phyloP scores from a whole-genome alignment of 2,888 invertebrate species.

The Lasioglossum figueresi region DNA sequence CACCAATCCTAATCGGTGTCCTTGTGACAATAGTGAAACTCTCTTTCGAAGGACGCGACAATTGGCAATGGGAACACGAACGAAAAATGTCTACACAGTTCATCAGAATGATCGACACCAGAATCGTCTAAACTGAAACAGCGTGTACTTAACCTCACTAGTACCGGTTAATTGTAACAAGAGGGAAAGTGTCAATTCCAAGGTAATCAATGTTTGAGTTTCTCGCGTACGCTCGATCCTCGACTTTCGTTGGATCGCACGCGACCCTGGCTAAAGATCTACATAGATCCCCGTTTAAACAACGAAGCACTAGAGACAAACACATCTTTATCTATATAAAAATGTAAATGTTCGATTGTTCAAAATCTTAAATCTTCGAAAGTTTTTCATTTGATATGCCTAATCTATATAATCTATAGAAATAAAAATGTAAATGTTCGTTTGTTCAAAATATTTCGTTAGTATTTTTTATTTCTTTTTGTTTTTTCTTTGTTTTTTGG shows the following conservation, averaged over 20 bases:
- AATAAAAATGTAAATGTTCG: too few relatives aligned
- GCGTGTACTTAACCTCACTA: neutral
- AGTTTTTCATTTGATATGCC: too few relatives aligned
- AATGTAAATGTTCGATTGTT: too few relatives aligned
- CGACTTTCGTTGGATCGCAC: neutral
- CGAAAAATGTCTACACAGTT: neutral
- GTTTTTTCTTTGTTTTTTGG: too few relatives aligned
- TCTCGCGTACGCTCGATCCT: neutral
- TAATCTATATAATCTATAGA: too few relatives aligned
- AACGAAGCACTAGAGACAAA: too few relatives aligned
- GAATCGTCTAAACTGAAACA: neutral
- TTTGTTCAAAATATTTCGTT: too few relatives aligned
- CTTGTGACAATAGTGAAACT: slow-evolving; percentile 2
- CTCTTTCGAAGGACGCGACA: slow-evolving; percentile 3
- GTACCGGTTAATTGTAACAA: neutral
- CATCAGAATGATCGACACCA: neutral
- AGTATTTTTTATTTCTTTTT: too few relatives aligned
- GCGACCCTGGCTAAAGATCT: neutral
- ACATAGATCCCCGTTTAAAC: too few relatives aligned
- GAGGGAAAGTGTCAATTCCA: neutral
- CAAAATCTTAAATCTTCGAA: too few relatives aligned
- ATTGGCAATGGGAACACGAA: neutral
- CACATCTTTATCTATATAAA: too few relatives aligned
- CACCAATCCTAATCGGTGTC: neutral
- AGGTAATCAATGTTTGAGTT: neutral